Conservation (phyloP, 2,888 invertebrate genomes). For the Drosophila austrosaltans region DNA sequence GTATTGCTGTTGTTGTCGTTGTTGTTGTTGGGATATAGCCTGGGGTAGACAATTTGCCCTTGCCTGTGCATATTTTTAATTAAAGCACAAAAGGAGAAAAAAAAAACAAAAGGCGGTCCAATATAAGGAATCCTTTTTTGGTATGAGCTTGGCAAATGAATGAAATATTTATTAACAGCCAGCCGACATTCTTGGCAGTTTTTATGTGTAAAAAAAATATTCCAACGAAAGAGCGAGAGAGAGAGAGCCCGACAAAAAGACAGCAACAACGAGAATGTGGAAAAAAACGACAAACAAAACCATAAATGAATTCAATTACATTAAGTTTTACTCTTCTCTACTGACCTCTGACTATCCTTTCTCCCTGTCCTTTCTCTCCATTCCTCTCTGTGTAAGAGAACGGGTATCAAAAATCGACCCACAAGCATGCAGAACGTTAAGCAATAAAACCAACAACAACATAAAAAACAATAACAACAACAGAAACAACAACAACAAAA, state of each 20-base stretch:
- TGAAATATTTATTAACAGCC: constrained; percentile 76
- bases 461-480: constrained; percentile 6
- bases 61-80: constrained; percentile 69
- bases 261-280: neutral
- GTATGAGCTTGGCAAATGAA: constrained; percentile 66
- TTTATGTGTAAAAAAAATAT: constrained; percentile 64
- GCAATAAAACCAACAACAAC: constrained; percentile 47
- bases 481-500: constrained; percentile 28
- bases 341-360: constrained; percentile 27
- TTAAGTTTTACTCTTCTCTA: constrained; percentile 62
- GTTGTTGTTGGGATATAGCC: constrained; percentile 25
- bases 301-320: constrained; percentile 79
- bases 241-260: neutral
- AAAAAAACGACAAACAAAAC: constrained; percentile 70
- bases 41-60: constrained; percentile 54
- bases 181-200: constrained; percentile 68
- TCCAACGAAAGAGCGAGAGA: constrained; percentile 27
- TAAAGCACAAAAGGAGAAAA: constrained; percentile 68
- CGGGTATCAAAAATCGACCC: constrained; percentile 44
- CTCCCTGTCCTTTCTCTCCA: constrained; percentile 22
- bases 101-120: constrained; percentile 45
- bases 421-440: constrained; percentile 44
- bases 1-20: neutral
- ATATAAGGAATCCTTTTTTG: constrained; percentile 34
- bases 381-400: constrained; percentile 22